phyloP scores from a whole-genome alignment of 2,797 vertebrate genomes.

The Enteromius viviparus region DNA sequence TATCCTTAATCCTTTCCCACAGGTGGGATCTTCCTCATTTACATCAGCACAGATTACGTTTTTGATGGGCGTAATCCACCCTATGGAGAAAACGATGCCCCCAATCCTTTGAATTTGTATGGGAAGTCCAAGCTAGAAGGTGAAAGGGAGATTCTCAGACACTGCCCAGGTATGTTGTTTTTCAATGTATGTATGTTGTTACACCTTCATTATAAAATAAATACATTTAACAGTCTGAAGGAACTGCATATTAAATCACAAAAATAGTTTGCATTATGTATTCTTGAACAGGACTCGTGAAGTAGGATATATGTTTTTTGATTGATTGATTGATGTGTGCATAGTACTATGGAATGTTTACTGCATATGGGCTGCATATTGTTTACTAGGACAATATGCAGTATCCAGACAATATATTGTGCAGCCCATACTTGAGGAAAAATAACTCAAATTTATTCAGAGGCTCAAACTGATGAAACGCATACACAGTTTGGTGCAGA shows the following conservation, averaged over 20 bases:
- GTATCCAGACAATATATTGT: too few species aligned
- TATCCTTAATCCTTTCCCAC: not conserved
- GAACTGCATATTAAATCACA: not conserved
- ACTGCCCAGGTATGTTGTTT: conserved; percentile 84
- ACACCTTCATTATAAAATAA: not conserved
- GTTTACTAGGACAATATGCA: not conserved
- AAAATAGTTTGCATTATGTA: too few species aligned
- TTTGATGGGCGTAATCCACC: conserved; percentile 94
- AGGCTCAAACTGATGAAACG: not conserved
- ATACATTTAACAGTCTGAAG: not conserved
- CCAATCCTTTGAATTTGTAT: conserved; percentile 91
- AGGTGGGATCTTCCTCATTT: conserved; percentile 87
- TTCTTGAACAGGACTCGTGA: not conserved
- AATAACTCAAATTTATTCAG: not conserved
- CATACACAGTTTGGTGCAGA: not conserved
- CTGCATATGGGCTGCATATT: too few species aligned
- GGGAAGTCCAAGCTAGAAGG: conserved; percentile 94
- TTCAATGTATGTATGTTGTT: too few species aligned
- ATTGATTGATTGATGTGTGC: too few species aligned
- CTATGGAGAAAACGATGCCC: conserved; percentile 88
- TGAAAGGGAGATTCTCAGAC: conserved; percentile 86
- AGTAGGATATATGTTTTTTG: not conserved
- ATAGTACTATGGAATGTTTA: too few species aligned
- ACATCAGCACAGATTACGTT: conserved; percentile 95
- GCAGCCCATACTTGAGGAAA: not conserved